These are phyloP conservation scores for Saimiri boliviensis DNA, from an alignment of 2,113 vertebrate species.

Conservation along the genomic window DNA sequence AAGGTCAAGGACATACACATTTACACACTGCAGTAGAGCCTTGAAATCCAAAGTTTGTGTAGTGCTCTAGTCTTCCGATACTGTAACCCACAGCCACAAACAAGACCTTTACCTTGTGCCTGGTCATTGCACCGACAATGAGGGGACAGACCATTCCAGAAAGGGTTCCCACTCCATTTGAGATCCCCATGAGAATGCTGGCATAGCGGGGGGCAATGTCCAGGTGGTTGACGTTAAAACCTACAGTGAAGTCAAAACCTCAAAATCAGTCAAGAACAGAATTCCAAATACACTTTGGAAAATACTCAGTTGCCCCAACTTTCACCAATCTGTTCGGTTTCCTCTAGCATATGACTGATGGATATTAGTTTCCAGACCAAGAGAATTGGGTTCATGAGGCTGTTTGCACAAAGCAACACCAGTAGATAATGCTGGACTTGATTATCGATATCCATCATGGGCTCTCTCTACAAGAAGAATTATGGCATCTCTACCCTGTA, in stretches of 20 bases:
- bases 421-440: background rate
- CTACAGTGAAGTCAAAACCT: conserved; percentile 80
- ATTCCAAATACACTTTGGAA: background rate
- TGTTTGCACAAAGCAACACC: background rate
- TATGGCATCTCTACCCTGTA: background rate
- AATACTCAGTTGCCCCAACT: background rate
- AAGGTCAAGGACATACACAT: background rate
- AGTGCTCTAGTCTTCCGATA: background rate
- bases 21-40: background rate
- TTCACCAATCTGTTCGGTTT: background rate
- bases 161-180: conserved; percentile 96
- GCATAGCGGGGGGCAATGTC: conserved; percentile 98
- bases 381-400: background rate
- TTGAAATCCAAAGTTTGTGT: background rate
- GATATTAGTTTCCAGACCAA: background rate
- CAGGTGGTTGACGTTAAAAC: conserved; percentile 98
- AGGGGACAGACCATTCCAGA: conserved; percentile 98
- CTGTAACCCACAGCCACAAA: background rate
- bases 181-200: conserved; percentile 99
- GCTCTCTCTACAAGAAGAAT: background rate
- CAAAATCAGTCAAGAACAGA: conserved; percentile 33
- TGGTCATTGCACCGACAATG: conserved; percentile 97
- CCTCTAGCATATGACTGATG: background rate
- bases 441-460: background rate
- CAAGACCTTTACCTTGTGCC: conserved; percentile 90